Conservation (phyloP, 2,113 vertebrate species). For the Laterallus jamaicensis region DNA sequence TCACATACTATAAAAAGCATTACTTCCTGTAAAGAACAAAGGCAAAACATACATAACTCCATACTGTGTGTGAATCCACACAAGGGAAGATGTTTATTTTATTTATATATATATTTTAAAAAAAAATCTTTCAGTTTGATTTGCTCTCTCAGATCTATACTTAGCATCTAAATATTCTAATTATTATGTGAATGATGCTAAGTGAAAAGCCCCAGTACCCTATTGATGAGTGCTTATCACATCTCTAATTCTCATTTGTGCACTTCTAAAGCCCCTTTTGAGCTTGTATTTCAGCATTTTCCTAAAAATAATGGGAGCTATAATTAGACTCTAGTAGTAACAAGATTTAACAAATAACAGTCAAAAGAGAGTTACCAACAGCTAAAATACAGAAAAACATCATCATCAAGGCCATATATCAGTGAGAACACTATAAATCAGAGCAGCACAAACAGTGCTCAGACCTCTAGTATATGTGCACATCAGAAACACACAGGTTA, state of each 20-base stretch:
- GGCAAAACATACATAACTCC: slow-evolving; percentile 1
- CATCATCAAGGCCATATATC: neutral
- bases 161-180: slow-evolving; percentile 64
- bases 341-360: slow-evolving; percentile 45
- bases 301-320: slow-evolving; percentile 46
- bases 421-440: slow-evolving; percentile 13
- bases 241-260: slow-evolving; percentile 48
- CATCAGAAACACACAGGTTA: neutral
- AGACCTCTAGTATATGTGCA: neutral
- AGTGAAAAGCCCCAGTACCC: slow-evolving; percentile 41
- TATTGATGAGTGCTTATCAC: slow-evolving; percentile 45
- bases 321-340: slow-evolving; percentile 54
- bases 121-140: slow-evolving; percentile 1
- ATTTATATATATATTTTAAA: neutral
- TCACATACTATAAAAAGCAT: slow-evolving; percentile 43
- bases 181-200: slow-evolving; percentile 52
- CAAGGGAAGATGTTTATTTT: slow-evolving; percentile 18
- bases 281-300: slow-evolving; percentile 33
- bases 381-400: slow-evolving; percentile 22
- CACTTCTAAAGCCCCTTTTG: slow-evolving; percentile 38
- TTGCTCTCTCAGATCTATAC: slow-evolving; percentile 25
- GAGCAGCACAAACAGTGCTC: slow-evolving; percentile 4
- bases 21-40: slow-evolving; percentile 38
- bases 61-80: neutral
- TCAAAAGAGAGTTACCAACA: slow-evolving; percentile 14